A percentile compares a stretch with the other conserved stretches of the same genome.
phyloP scores from a whole-genome alignment of 23 tunicate species.

The Halocynthia aurantium region DNA sequence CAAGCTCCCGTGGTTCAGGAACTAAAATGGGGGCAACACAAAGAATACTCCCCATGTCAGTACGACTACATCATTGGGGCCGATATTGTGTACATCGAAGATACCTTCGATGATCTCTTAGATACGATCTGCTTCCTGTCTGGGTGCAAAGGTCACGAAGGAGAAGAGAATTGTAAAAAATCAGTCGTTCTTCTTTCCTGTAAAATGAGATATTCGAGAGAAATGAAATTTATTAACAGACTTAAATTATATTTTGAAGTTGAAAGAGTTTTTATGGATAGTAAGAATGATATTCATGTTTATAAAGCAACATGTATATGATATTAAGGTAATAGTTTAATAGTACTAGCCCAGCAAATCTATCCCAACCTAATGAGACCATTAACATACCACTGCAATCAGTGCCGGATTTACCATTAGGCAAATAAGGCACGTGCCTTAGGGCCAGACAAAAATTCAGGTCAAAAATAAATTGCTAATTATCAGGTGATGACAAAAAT shows the following conservation, averaged over 20 bases:
- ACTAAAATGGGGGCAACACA: conserved; percentile 68
- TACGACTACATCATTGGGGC: conserved; percentile 77
- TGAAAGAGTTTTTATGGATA: conserved; percentile 11
- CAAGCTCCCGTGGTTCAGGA: conserved; percentile 19
- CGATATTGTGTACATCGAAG: conserved; percentile 78
- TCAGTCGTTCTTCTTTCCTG: conserved; percentile 24
- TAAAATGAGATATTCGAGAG: conserved; percentile 67
- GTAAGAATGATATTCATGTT: conserved; percentile 23
- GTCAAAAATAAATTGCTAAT: no score
- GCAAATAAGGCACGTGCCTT: no score
- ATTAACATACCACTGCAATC: no score
- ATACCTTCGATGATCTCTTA: conserved; percentile 33
- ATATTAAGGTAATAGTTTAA: neutral
- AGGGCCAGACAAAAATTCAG: no score
- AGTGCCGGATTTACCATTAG: no score
- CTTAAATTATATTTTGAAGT: conserved; percentile 30
- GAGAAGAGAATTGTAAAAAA: no score
- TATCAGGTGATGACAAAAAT: no score
- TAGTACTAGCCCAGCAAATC: no score
- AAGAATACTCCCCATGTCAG: neutral
- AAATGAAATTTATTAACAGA: conserved; percentile 37
- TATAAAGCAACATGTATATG: conserved; percentile 27
- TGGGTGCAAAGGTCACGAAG: neutral
- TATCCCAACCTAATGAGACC: no score
- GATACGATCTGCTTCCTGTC: conserved; percentile 43